Percentiles rank a stretch among this genome's conserved stretches.
Conservation (phyloP, 2,797 vertebrate species). For the Microtus obscurus region DNA sequence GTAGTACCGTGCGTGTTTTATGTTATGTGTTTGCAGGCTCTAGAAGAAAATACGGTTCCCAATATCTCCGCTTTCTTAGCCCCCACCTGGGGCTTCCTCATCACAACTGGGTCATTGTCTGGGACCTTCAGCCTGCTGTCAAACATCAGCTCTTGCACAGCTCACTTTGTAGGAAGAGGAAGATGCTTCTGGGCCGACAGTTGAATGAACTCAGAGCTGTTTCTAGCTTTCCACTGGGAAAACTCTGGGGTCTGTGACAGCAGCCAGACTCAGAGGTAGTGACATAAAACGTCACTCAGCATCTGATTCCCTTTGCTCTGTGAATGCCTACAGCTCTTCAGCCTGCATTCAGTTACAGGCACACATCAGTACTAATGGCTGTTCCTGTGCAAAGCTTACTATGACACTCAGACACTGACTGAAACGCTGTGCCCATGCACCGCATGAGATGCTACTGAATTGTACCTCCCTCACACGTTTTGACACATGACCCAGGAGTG, state of each 20-base stretch:
- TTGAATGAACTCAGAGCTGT: not conserved
- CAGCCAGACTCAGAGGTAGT: not conserved
- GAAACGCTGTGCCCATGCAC: not conserved
- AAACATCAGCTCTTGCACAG: not conserved
- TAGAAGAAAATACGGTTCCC: not conserved
- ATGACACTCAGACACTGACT: not conserved
- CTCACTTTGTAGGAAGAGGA: not conserved
- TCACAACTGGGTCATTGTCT: not conserved
- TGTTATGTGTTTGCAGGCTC: not conserved
- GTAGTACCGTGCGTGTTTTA: not conserved
- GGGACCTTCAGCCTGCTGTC: not conserved
- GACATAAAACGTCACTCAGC: not conserved
- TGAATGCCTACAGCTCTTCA: not conserved
- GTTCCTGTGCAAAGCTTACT: not conserved
- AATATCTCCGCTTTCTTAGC: not conserved
- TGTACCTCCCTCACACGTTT: not conserved
- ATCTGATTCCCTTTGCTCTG: not conserved
- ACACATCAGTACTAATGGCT: not conserved
- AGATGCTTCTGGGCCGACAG: not conserved
- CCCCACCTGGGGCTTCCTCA: not conserved
- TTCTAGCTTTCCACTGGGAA: not conserved
- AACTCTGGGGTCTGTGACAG: slow-evolving; percentile 7
- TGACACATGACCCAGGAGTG: not conserved
- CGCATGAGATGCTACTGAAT: not conserved
- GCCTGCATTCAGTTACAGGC: not conserved